A percentile compares a stretch with the other conserved stretches of the same genome.
phyloP scores from a whole-genome alignment of 2,797 vertebrate species.

The Chaetophractus vellerosus region DNA sequence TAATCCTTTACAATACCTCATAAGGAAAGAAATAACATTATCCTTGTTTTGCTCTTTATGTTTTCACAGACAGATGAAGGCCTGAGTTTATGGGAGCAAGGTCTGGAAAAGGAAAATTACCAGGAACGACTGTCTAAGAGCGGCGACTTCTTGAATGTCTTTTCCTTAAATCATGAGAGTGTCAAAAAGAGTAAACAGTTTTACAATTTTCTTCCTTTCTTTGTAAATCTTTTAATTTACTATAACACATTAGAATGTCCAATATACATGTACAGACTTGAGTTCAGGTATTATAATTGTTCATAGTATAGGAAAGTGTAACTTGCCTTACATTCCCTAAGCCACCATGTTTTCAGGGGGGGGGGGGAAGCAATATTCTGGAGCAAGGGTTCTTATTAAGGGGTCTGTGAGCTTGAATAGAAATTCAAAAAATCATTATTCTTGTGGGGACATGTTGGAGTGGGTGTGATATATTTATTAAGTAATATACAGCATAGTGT shows the following conservation, averaged over 20 bases:
- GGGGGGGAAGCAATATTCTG: neutral
- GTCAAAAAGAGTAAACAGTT: neutral
- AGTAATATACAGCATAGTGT: too few relatives aligned
- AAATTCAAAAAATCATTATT: too few relatives aligned
- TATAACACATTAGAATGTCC: neutral
- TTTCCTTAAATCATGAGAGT: slow-evolving; percentile 16
- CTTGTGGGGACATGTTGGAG: too few relatives aligned
- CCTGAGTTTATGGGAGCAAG: neutral
- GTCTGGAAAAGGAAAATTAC: neutral
- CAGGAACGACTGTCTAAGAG: neutral
- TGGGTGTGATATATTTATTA: too few relatives aligned
- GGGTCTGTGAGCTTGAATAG: too few relatives aligned
- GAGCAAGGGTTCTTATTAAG: neutral
- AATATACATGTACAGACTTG: neutral
- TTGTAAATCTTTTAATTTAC: neutral
- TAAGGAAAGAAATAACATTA: neutral
- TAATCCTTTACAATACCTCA: neutral
- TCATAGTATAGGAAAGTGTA: neutral
- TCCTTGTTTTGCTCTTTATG: neutral
- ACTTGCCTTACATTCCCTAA: neutral
- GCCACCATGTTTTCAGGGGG: neutral
- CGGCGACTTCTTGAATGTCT: neutral
- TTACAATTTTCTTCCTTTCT: neutral
- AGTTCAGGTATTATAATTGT: neutral
- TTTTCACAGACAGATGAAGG: neutral